A percentile compares a stretch with the other conserved stretches of the same genome.
Evolutionary conservation across 1,140 invertebrate genomes (phyloP).

Genomic region (Aphidius gifuensis): DNA sequence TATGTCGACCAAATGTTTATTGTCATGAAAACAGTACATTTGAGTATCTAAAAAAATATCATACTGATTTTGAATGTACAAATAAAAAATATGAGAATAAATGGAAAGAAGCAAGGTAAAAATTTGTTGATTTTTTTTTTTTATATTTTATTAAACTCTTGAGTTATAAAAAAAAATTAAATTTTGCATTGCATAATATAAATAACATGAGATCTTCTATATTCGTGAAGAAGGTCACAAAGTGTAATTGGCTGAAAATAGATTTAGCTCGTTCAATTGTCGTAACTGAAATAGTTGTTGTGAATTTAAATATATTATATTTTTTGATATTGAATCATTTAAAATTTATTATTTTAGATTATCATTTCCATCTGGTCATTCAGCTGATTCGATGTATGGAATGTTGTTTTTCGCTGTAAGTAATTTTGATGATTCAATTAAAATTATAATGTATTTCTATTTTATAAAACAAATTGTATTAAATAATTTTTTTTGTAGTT

Average conservation of each 20-base stretch:
- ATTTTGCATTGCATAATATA: too few species aligned
- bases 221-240: too few species aligned
- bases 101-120: too few species aligned
- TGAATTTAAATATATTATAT: not conserved
- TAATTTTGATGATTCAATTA: constrained; percentile 32
- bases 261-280: too few species aligned
- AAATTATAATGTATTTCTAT: not conserved
- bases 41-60: constrained; percentile 69
- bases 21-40: constrained; percentile 60
- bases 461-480: constrained; percentile 8
- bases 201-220: too few species aligned
- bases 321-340: too few species aligned
- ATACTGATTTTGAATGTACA: constrained; percentile 61
- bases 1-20: constrained; percentile 66
- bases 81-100: constrained; percentile 30
- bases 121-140: too few species aligned
- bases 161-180: too few species aligned
- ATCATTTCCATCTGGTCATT: constrained; percentile 81
- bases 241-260: too few species aligned
- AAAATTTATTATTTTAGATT: constrained; percentile 55
- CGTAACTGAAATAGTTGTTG: not conserved
- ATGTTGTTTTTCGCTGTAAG: constrained; percentile 79
- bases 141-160: too few species aligned
- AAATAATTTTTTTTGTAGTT: constrained; percentile 58
- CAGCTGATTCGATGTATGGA: constrained; percentile 77